Conservation (phyloP, 2,797 vertebrate genomes). For the Enteromius argenteus region DNA sequence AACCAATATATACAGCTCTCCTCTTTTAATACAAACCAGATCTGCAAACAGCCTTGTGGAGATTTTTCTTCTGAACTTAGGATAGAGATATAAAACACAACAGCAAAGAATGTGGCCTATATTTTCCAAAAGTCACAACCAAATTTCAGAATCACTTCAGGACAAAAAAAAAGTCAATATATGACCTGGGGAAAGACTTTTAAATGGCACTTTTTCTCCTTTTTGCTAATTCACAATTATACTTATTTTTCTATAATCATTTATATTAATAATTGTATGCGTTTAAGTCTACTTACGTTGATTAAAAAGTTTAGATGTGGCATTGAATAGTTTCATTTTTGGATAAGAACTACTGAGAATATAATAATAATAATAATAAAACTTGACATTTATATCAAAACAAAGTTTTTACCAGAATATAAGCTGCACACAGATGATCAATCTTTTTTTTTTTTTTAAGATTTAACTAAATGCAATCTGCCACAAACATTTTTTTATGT, state of each 20-base stretch:
- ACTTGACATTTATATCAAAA: neutral
- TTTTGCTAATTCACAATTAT: neutral
- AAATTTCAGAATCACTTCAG: neutral
- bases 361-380: neutral
- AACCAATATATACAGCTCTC: constrained; percentile 59
- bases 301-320: neutral
- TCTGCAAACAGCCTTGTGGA: constrained; percentile 23
- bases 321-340: neutral
- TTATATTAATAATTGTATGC: neutral
- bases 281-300: neutral
- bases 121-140: constrained; percentile 4
- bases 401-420: neutral
- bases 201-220: neutral
- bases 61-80: constrained; percentile 15
- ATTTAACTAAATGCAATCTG: neutral
- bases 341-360: neutral
- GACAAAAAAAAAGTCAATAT: neutral
- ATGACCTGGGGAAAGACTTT: neutral
- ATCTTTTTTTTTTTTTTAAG: neutral
- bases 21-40: constrained; percentile 66
- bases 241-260: neutral
- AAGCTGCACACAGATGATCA: neutral
- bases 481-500: neutral
- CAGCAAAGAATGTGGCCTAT: neutral
- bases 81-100: constrained; percentile 34